Conservation (phyloP, 2,888 invertebrate species). For the Drosophila histrio region DNA sequence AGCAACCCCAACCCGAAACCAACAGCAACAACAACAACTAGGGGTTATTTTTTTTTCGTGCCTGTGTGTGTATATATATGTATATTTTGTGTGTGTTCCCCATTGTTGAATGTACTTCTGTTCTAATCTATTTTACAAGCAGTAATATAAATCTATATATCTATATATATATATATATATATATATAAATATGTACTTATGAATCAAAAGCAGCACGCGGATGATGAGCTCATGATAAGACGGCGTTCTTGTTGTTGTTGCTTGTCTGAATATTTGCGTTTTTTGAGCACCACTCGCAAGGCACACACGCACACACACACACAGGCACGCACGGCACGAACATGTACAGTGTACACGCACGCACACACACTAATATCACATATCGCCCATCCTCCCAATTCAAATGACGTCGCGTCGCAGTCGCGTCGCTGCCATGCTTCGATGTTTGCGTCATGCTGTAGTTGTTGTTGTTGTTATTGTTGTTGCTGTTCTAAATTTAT, state of each 20-base stretch:
- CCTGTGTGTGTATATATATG: constrained; percentile 4
- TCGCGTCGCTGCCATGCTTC: constrained; percentile 31
- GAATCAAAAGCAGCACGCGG: constrained; percentile 10
- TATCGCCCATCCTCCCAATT: constrained; percentile 16
- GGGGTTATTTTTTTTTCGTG: constrained; percentile 53
- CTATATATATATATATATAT: neutral
- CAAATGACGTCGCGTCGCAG: constrained; percentile 42
- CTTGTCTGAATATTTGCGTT: constrained; percentile 11
- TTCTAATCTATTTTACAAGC: constrained; percentile 23
- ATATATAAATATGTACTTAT: no score
- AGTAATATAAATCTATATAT: neutral
- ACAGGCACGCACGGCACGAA: neutral
- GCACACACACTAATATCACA: neutral
- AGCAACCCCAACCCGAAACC: constrained; percentile 58
- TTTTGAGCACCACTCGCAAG: constrained; percentile 1
- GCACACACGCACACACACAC: constrained; percentile 6
- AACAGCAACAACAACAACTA: constrained; percentile 29
- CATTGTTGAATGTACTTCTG: constrained; percentile 34
- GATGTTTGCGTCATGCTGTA: constrained; percentile 42
- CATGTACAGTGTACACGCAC: constrained; percentile 3
- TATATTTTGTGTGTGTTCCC: constrained; percentile 1
- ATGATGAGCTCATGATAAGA: constrained; percentile 61
- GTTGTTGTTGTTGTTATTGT: constrained; percentile 20
- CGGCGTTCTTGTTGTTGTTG: constrained; percentile 16
- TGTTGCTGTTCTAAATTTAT: constrained; percentile 52